phyloP scores from a whole-genome alignment of 37 sponge, comb jelly and placozoan genomes.

The Dysidea cf. avara region DNA sequence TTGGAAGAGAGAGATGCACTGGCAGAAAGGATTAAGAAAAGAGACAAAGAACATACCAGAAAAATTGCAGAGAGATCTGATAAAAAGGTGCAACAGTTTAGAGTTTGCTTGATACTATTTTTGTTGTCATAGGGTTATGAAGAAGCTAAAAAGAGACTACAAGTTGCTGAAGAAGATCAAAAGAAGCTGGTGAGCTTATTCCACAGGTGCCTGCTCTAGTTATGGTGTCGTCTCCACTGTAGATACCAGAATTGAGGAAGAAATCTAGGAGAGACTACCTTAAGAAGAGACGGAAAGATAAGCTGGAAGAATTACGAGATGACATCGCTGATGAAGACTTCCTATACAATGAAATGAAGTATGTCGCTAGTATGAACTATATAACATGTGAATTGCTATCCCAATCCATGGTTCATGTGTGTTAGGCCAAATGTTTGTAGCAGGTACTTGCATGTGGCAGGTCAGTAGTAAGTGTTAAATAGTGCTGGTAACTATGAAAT shows the following conservation, averaged over 20 bases:
- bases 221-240: not conserved
- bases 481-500: not conserved
- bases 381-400: not conserved
- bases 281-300: constrained; percentile 77
- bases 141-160: constrained; percentile 75
- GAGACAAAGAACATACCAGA: constrained; percentile 86
- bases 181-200: constrained; percentile 57
- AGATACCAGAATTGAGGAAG: constrained; percentile 89
- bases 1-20: constrained; percentile 87
- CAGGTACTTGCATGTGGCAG: too few species aligned
- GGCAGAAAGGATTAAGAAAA: constrained; percentile 74
- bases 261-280: constrained; percentile 80
- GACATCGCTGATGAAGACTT: constrained; percentile 93
- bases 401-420: not conserved
- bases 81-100: constrained; percentile 61
- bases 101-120: not conserved
- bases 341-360: constrained; percentile 68
- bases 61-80: constrained; percentile 84
- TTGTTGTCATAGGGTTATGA: constrained; percentile 59
- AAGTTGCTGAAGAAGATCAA: constrained; percentile 71
- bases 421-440: not conserved
- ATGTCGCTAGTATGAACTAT: constrained; percentile 21
- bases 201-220: too few species aligned
- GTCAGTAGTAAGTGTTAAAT: not conserved
- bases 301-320: constrained; percentile 86